These are phyloP conservation scores for Drosophila kambysellisi DNA, from an alignment of 2,888 invertebrate species.

Conservation along the genomic window DNA sequence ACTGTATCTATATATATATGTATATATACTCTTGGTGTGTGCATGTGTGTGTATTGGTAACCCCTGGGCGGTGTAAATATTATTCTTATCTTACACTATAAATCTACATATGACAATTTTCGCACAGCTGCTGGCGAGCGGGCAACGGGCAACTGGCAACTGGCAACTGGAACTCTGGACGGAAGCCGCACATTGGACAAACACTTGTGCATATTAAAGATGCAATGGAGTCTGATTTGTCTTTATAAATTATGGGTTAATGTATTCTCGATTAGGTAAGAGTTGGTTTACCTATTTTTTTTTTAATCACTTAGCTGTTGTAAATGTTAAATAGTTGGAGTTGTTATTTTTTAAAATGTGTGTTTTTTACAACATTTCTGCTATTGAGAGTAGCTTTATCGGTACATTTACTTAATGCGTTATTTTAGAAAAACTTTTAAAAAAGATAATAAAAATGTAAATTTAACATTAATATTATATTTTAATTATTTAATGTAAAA, in stretches of 20 bases:
- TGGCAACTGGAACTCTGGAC: slow-evolving; percentile 7
- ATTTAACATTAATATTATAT: no score
- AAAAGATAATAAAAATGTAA: no score
- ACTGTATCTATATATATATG: slow-evolving; percentile 24
- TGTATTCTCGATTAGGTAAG: slow-evolving; percentile 14
- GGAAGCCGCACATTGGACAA: slow-evolving; percentile 12
- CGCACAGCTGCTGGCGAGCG: slow-evolving; percentile 57
- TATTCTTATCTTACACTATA: slow-evolving; percentile 78
- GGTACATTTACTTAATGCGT: not conserved
- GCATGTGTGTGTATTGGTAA: slow-evolving; percentile 34
- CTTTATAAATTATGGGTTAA: slow-evolving; percentile 4
- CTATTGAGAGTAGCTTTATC: not conserved
- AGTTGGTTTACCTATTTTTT: not conserved
- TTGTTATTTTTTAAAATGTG: no score
- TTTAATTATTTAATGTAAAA: no score
- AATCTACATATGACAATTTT: slow-evolving; percentile 82
- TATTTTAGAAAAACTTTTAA: not conserved
- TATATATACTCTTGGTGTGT: slow-evolving; percentile 6
- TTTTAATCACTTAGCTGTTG: not conserved
- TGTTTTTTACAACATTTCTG: no score
- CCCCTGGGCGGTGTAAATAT: slow-evolving; percentile 79
- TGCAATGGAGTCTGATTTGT: slow-evolving; percentile 5
- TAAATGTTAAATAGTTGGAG: not conserved
- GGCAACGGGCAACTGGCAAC: slow-evolving; percentile 35
- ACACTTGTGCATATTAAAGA: slow-evolving; percentile 38